Evolutionary conservation across 2,888 invertebrate species (phyloP).

Genomic region (Diaperis boleti): DNA sequence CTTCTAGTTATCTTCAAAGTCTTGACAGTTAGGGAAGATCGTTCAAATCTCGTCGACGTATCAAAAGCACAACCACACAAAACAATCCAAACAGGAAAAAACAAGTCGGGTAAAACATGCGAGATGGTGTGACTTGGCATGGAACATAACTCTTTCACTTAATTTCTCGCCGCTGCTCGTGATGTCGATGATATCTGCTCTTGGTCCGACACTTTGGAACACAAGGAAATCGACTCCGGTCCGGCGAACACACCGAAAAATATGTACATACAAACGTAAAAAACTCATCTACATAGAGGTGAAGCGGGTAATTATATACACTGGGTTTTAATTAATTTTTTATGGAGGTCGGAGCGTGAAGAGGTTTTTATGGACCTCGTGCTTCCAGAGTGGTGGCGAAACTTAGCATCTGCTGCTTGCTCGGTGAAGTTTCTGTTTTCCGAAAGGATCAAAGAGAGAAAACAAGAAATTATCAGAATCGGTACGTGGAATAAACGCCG

Average conservation of each 20-base stretch:
- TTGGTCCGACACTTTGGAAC: constrained; percentile 43
- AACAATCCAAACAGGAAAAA: no score
- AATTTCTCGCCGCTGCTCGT: constrained; percentile 45
- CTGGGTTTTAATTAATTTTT: not conserved
- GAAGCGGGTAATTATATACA: not conserved
- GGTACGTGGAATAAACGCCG: no score
- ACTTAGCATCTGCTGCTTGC: not conserved
- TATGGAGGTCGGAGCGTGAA: not conserved
- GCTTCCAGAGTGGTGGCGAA: not conserved
- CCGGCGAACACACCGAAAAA: constrained; percentile 14
- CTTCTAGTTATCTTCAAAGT: no score
- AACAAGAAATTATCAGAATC: no score
- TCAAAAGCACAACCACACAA: constrained; percentile 14
- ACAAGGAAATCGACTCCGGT: constrained; percentile 33
- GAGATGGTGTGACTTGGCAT: constrained; percentile 43
- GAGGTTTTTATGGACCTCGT: not conserved
- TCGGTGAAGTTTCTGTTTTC: no score
- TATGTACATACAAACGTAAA: no score
- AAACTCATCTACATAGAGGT: not conserved
- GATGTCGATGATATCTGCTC: constrained; percentile 45
- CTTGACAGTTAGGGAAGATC: not conserved
- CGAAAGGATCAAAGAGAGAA: no score
- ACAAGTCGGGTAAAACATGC: constrained; percentile 34
- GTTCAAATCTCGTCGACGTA: constrained; percentile 25
- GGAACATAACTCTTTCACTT: constrained; percentile 46